Conservation (phyloP, 1,140 invertebrate genomes). For the Notospermus geniculatus region DNA sequence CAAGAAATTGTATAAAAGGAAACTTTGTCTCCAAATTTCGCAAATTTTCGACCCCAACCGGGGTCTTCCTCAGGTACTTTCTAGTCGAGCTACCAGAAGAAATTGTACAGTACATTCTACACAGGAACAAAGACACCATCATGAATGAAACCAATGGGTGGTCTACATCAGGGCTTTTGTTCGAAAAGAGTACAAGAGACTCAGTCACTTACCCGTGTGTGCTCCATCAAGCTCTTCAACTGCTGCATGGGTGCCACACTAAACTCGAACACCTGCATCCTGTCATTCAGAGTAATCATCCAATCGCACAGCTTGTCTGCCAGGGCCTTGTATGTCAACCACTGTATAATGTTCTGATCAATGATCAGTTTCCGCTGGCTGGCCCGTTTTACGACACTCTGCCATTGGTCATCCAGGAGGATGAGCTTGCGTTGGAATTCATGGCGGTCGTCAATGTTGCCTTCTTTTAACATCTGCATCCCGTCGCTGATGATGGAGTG, state of each 20-base stretch:
- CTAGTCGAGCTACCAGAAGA: too few relatives aligned
- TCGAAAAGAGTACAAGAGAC: background rate
- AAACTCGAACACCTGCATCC: conserved; percentile 61
- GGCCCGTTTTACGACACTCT: conserved; percentile 77
- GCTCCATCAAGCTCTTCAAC: conserved; percentile 37
- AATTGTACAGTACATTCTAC: too few relatives aligned
- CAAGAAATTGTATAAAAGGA: too few relatives aligned
- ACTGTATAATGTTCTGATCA: conserved; percentile 68
- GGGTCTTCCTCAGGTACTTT: too few relatives aligned
- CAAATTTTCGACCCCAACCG: too few relatives aligned
- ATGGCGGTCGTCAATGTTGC: conserved; percentile 38
- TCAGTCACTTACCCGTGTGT: conserved; percentile 33
- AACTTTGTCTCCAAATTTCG: too few relatives aligned
- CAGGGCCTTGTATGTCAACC: conserved; percentile 78
- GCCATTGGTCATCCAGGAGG: conserved; percentile 77
- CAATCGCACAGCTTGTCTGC: conserved; percentile 71
- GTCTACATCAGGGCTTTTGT: too few relatives aligned
- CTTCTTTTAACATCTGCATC: conserved; percentile 42
- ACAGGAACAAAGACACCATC: too few relatives aligned
- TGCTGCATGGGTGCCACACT: conserved; percentile 38
- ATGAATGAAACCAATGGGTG: too few relatives aligned
- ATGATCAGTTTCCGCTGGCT: conserved; percentile 74
- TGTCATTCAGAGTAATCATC: conserved; percentile 74
- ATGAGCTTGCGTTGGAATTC: conserved; percentile 66
- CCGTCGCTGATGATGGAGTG: conserved; percentile 50